Percentiles rank a stretch among this genome's conserved stretches.
phyloP scores from a whole-genome alignment of 1,140 invertebrate genomes.

The Rhagoletis zephyria region DNA sequence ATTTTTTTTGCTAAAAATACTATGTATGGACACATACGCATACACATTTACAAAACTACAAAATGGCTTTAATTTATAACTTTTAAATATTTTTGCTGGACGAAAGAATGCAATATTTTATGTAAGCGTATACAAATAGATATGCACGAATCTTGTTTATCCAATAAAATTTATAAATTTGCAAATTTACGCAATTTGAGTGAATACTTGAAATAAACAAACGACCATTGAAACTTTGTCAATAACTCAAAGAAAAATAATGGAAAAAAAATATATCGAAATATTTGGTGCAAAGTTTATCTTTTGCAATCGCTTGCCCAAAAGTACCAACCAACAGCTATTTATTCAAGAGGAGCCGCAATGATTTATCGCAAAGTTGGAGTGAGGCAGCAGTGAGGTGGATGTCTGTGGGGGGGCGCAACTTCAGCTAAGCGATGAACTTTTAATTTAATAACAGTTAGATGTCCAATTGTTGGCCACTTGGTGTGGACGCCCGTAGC shows the following conservation, averaged over 20 bases:
- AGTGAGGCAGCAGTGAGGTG: neutral
- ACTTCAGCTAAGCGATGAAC: constrained; percentile 10
- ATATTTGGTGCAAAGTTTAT: too few relatives aligned
- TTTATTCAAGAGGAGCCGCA: neutral
- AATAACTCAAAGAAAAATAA: neutral
- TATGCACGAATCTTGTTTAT: neutral
- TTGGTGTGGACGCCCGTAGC: neutral
- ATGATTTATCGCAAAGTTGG: neutral
- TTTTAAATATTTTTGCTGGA: neutral
- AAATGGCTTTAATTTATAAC: neutral
- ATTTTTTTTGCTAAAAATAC: neutral
- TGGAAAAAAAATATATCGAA: neutral
- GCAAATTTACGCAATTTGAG: neutral
- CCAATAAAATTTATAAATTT: neutral
- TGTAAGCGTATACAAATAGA: neutral
- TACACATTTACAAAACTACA: neutral
- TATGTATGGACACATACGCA: neutral
- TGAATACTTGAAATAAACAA: neutral
- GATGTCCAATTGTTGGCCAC: constrained; percentile 4
- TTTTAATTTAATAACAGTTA: constrained; percentile 39
- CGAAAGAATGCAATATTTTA: neutral
- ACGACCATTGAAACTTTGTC: neutral
- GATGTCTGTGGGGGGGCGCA: neutral
- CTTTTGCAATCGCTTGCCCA: neutral
- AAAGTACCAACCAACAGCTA: neutral